phyloP scores from a whole-genome alignment of 2,797 vertebrate genomes.

The Sebastes matsubarae region DNA sequence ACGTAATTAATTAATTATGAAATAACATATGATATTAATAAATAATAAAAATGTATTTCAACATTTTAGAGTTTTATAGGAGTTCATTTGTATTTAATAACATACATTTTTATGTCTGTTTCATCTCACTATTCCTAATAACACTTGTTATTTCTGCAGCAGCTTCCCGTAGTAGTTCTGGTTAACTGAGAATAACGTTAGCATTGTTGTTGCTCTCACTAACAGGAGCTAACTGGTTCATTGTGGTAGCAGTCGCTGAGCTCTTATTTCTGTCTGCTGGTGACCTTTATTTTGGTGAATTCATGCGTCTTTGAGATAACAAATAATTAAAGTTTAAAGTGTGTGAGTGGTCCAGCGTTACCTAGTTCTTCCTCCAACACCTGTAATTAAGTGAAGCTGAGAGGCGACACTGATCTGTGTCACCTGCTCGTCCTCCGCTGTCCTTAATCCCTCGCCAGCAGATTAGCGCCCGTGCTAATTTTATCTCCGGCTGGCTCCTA shows the following conservation, averaged over 20 bases:
- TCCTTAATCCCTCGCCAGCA: constrained; percentile 40
- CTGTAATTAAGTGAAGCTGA: not conserved
- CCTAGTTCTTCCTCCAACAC: not conserved
- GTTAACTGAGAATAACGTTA: too few species aligned
- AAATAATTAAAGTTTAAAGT: too few species aligned
- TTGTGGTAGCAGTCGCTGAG: too few species aligned
- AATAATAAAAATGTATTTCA: not conserved
- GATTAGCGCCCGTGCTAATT: constrained; percentile 61
- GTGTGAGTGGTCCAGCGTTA: not conserved
- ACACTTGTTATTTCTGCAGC: too few species aligned
- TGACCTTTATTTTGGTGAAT: not conserved
- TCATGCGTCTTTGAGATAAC: not conserved
- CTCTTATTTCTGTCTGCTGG: too few species aligned
- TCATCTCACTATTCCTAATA: too few species aligned
- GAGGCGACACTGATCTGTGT: not conserved
- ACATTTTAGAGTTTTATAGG: not conserved
- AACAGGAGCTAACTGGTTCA: too few species aligned
- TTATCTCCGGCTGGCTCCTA: constrained; percentile 51
- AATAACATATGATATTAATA: too few species aligned
- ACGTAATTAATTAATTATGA: not conserved
- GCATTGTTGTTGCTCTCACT: too few species aligned
- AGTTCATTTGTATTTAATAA: not conserved
- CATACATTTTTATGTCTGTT: not conserved
- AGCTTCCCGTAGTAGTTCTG: too few species aligned
- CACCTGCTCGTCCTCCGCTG: constrained; percentile 13